Percentiles rank a stretch among this genome's conserved stretches.
Conservation (phyloP, 1,140 invertebrate species). For the Hylaeus volcanicus region DNA sequence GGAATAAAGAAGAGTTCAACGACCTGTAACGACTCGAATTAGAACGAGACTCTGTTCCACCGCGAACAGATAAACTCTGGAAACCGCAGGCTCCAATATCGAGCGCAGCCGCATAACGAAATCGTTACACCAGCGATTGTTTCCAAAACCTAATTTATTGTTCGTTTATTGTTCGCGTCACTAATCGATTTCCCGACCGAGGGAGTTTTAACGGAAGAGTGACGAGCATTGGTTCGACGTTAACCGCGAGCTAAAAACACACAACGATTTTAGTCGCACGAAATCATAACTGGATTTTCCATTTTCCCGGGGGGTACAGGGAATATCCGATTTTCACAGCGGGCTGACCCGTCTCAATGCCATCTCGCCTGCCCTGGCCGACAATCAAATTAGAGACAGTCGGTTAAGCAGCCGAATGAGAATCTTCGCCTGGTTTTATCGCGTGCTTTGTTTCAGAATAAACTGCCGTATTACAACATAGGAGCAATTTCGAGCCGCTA, state of each 20-base stretch:
- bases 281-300: slow-evolving; percentile 63
- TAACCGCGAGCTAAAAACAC: slow-evolving; percentile 46
- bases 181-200: slow-evolving; percentile 33
- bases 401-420: slow-evolving; percentile 64
- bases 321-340: slow-evolving; percentile 66
- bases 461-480: slow-evolving; percentile 5
- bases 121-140: slow-evolving; percentile 9
- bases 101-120: background rate
- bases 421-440: slow-evolving; percentile 64
- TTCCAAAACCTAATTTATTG: slow-evolving; percentile 15
- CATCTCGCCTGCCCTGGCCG: background rate
- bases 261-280: slow-evolving; percentile 35
- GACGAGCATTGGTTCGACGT: slow-evolving; percentile 32
- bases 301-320: slow-evolving; percentile 17
- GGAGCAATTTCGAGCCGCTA: slow-evolving; percentile 21
- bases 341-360: slow-evolving; percentile 69
- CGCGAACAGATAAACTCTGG: background rate
- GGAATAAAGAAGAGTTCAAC: background rate
- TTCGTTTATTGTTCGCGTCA: slow-evolving; percentile 23
- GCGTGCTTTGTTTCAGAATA: slow-evolving; percentile 48
- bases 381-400: slow-evolving; percentile 69
- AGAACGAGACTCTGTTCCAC: background rate
- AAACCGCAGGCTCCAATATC: background rate
- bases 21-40: background rate
- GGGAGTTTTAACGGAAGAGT: slow-evolving; percentile 32